Conservation (phyloP, 2,797 vertebrate genomes). For the Austrolebias charrua region DNA sequence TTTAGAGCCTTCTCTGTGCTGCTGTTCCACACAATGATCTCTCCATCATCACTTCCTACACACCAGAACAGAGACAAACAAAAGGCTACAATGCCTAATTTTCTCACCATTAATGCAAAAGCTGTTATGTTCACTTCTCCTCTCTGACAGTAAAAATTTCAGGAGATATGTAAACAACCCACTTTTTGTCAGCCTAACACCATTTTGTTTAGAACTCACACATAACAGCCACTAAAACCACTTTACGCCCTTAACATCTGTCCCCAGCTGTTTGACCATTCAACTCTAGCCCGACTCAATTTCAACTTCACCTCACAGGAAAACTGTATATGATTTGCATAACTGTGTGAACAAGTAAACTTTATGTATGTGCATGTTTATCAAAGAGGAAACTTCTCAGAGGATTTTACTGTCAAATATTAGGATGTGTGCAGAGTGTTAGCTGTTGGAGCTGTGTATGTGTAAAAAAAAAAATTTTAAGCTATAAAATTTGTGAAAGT, state of each 20-base stretch:
- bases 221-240: conserved; percentile 29
- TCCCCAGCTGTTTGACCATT: conserved; percentile 35
- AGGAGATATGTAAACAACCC: not conserved
- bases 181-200: conserved; percentile 9
- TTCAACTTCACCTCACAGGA: conserved; percentile 27
- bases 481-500: conserved; percentile 64
- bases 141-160: not conserved
- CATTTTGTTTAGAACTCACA: conserved; percentile 21
- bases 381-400: conserved; percentile 46
- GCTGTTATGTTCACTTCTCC: not conserved
- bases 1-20: conserved; percentile 76
- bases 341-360: conserved; percentile 18
- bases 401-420: conserved; percentile 39
- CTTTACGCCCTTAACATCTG: conserved; percentile 49
- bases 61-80: conserved; percentile 24
- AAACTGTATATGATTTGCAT: conserved; percentile 38
- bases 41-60: conserved; percentile 78
- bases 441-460: conserved; percentile 1
- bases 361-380: conserved; percentile 18
- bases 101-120: not conserved
- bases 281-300: conserved; percentile 21
- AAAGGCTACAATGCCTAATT: conserved; percentile 1
- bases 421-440: conserved; percentile 49
- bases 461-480: conserved; percentile 47
- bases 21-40: conserved; percentile 82